Evolutionary conservation across 1,140 invertebrate genomes (phyloP).

Genomic region (Platorchestia sp.): DNA sequence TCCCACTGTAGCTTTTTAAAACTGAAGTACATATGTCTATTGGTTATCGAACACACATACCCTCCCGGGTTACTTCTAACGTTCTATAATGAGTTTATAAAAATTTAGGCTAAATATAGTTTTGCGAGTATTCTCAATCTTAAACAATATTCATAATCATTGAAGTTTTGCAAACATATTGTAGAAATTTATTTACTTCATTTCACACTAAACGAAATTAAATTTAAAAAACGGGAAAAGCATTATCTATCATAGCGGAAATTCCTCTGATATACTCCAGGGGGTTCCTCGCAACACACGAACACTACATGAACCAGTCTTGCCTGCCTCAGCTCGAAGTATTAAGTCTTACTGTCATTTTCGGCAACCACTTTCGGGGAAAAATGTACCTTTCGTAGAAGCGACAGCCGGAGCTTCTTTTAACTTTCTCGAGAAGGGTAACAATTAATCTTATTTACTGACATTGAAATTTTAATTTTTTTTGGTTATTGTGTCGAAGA

Average conservation of each 20-base stretch:
- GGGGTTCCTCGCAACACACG: neutral
- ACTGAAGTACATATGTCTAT: too few species aligned
- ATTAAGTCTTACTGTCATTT: neutral
- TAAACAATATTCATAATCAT: too few species aligned
- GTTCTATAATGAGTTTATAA: too few species aligned
- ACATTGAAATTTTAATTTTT: neutral
- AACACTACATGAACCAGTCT: neutral
- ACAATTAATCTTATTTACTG: neutral
- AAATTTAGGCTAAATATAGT: too few species aligned
- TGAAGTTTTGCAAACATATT: too few species aligned
- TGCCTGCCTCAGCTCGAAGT: neutral
- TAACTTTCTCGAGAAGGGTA: neutral
- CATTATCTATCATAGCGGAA: neutral
- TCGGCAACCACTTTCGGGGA: neutral
- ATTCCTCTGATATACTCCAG: neutral
- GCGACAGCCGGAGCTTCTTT: neutral
- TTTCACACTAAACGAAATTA: too few species aligned
- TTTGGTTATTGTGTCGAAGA: neutral
- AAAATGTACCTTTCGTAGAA: neutral
- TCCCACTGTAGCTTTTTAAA: too few species aligned
- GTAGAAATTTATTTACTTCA: too few species aligned
- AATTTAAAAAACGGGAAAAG: too few species aligned
- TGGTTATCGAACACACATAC: too few species aligned
- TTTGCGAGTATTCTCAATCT: too few species aligned
- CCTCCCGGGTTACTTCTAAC: too few species aligned